phyloP scores from a whole-genome alignment of 2,797 vertebrate genomes.

The Danio choprae region DNA sequence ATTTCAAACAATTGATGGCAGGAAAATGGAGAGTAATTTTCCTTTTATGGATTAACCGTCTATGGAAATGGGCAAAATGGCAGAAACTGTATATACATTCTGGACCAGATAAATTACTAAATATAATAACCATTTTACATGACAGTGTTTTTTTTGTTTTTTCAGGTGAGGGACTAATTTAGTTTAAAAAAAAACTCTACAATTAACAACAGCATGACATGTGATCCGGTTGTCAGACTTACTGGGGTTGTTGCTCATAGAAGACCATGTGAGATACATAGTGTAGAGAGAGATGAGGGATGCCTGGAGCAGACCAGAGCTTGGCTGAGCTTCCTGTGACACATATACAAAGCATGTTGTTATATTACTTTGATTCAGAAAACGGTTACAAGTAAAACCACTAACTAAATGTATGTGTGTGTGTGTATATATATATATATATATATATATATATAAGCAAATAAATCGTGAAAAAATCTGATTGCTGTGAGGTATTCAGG shows the following conservation, averaged over 20 bases:
- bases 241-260: slow-evolving; percentile 91
- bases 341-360: neutral
- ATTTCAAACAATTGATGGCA: too few species aligned
- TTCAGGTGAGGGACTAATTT: neutral
- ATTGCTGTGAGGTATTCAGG: neutral
- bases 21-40: too few species aligned
- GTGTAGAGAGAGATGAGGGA: slow-evolving; percentile 91
- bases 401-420: too few species aligned
- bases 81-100: neutral
- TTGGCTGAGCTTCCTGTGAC: slow-evolving; percentile 87
- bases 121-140: neutral
- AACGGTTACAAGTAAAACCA: too few species aligned
- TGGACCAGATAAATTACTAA: too few species aligned
- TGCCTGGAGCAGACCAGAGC: slow-evolving; percentile 91
- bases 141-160: neutral
- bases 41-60: neutral
- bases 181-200: too few species aligned
- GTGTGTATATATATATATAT: too few species aligned
- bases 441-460: too few species aligned
- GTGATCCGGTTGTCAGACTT: slow-evolving; percentile 64
- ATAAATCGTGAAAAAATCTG: too few species aligned
- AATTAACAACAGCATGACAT: neutral
- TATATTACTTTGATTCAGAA: too few species aligned
- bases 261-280: slow-evolving; percentile 90
- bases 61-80: neutral